These are phyloP conservation scores for Amphimedon queenslandica DNA, from an alignment of 37 sponge, comb jelly and placozoan genomes.

Conservation along the genomic window DNA sequence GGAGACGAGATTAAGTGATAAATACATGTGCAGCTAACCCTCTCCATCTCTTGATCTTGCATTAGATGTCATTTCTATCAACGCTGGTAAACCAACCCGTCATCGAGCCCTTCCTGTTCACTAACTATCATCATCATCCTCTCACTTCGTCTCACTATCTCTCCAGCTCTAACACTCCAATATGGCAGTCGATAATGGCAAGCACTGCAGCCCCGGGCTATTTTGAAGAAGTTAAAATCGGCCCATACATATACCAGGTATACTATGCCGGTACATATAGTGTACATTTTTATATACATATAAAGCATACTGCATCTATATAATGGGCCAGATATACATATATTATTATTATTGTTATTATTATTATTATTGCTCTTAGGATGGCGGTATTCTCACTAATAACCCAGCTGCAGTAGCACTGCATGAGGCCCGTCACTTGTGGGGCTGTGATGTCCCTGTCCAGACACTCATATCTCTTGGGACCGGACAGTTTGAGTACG, in stretches of 20 bases:
- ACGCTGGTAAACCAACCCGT: slow-evolving; percentile 63
- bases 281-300: too few relatives aligned
- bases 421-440: slow-evolving; percentile 76
- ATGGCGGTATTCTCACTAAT: slow-evolving; percentile 86
- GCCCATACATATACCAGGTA: slow-evolving; percentile 48
- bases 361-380: slow-evolving; percentile 31
- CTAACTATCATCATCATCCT: slow-evolving; percentile 75
- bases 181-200: slow-evolving; percentile 82
- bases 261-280: too few relatives aligned
- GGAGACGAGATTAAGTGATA: neutral
- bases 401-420: slow-evolving; percentile 85
- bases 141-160: slow-evolving; percentile 37
- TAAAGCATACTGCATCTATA: too few relatives aligned
- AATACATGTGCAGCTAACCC: neutral
- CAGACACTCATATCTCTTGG: slow-evolving; percentile 86
- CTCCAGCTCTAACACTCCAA: slow-evolving; percentile 21
- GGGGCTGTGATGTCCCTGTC: slow-evolving; percentile 68
- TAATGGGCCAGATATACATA: neutral
- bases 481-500: slow-evolving; percentile 51
- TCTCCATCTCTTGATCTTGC: neutral
- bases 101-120: slow-evolving; percentile 74
- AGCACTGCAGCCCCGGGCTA: slow-evolving; percentile 92
- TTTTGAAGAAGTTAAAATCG: slow-evolving; percentile 74
- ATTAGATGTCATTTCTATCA: slow-evolving; percentile 63
- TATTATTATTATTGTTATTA: neutral